phyloP scores from a whole-genome alignment of 1,140 invertebrate species.

The Euura lappo region DNA sequence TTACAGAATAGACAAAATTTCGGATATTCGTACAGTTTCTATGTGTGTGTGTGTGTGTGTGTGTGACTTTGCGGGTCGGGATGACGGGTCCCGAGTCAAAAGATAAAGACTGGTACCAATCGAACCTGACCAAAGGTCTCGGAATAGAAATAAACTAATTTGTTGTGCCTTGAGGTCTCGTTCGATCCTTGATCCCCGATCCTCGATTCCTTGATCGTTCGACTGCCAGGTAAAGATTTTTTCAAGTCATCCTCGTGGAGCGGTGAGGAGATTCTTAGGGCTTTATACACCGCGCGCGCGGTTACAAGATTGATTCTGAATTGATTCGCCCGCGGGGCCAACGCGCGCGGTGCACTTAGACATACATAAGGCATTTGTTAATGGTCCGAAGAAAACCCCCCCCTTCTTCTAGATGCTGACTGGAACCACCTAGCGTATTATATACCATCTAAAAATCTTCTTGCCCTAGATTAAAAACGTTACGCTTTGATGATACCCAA shows the following conservation, averaged over 20 bases:
- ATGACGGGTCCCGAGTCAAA: neutral
- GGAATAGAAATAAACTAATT: slow-evolving; percentile 13
- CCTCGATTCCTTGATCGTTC: neutral
- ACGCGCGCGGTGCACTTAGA: neutral
- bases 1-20: too few relatives aligned
- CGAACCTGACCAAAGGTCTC: neutral
- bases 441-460: neutral
- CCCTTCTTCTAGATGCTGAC: too few relatives aligned
- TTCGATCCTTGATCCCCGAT: neutral
- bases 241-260: neutral
- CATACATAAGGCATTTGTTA: neutral
- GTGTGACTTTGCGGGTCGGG: neutral
- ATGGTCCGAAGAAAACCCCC: neutral
- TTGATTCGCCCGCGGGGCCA: slow-evolving; percentile 22
- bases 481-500: slow-evolving; percentile 4
- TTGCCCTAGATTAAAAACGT: neutral
- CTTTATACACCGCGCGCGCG: neutral
- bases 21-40: too few relatives aligned
- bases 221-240: neutral
- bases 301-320: slow-evolving; percentile 24
- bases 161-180: neutral
- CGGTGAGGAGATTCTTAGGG: neutral
- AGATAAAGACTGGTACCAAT: neutral
- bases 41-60: too few relatives aligned
- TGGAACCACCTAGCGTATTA: neutral